A percentile compares a stretch with the other conserved stretches of the same genome.
Evolutionary conservation across 2,113 vertebrate genomes (phyloP).

Genomic region (Otolemur garnettii): DNA sequence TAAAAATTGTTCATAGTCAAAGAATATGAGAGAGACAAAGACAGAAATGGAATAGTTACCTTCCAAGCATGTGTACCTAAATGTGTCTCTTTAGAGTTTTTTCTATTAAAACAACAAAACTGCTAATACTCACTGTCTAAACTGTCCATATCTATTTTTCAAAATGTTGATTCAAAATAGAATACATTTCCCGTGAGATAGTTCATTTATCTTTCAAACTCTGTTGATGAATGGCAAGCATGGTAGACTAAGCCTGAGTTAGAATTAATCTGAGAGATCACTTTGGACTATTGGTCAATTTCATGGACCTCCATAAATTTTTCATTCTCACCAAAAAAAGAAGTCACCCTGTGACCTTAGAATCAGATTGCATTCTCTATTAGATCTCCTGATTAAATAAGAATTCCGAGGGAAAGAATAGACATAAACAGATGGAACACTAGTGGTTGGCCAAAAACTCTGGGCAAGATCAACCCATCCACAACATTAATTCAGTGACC

Average conservation of each 20-base stretch:
- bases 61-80: neutral
- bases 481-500: neutral
- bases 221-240: neutral
- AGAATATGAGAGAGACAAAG: neutral
- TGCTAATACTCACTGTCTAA: neutral
- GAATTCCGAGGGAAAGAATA: neutral
- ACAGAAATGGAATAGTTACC: neutral
- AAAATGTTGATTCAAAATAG: constrained; percentile 12
- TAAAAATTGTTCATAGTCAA: neutral
- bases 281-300: neutral
- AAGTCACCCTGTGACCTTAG: neutral
- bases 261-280: neutral
- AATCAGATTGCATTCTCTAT: neutral
- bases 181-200: neutral
- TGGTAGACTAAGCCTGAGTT: neutral
- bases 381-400: neutral
- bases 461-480: neutral
- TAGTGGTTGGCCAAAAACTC: neutral
- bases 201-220: neutral
- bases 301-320: neutral
- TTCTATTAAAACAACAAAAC: neutral
- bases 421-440: neutral
- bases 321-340: neutral
- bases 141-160: neutral
- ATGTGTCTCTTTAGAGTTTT: neutral